These are phyloP conservation scores for Teinopalpus imperialis DNA, from an alignment of 2,888 invertebrate genomes.

Conservation along the genomic window DNA sequence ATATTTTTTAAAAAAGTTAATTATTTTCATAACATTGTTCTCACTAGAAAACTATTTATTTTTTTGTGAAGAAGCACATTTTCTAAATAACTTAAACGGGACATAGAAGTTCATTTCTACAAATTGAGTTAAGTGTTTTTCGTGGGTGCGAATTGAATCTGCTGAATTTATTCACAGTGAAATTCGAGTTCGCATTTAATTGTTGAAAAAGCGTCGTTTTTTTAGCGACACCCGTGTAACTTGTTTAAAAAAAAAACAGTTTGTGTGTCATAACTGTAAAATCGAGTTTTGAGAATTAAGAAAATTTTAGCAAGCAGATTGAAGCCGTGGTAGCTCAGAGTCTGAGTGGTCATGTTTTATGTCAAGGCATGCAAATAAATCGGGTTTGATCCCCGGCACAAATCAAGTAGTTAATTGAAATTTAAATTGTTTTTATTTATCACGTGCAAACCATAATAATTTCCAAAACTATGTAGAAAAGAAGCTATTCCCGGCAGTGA, in stretches of 20 bases:
- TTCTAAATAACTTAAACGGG: slow-evolving; percentile 16
- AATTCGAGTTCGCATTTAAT: slow-evolving; percentile 19
- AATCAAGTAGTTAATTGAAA: no score
- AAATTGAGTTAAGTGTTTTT: slow-evolving; percentile 21
- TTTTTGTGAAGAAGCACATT: slow-evolving; percentile 14
- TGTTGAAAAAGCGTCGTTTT: slow-evolving; percentile 19
- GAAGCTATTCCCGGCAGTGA: no score
- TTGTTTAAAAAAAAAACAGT: slow-evolving; percentile 7
- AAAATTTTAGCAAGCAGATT: background rate
- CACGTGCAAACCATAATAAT: no score
- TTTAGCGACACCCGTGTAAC: slow-evolving; percentile 13
- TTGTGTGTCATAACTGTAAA: background rate
- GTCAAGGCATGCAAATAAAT: background rate
- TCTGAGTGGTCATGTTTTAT: no score
- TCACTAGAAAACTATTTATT: slow-evolving; percentile 10
- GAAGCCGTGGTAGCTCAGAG: no score
- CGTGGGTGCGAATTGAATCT: no score
- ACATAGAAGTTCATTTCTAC: slow-evolving; percentile 21
- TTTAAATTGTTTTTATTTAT: no score
- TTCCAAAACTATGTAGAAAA: no score
- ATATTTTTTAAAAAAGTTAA: background rate
- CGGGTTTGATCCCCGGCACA: no score
- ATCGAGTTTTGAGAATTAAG: background rate
- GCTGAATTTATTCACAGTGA: slow-evolving; percentile 10
- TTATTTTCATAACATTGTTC: slow-evolving; percentile 5